These are phyloP conservation scores for Arge pagana DNA, from an alignment of 2,888 invertebrate genomes.

Conservation along the genomic window DNA sequence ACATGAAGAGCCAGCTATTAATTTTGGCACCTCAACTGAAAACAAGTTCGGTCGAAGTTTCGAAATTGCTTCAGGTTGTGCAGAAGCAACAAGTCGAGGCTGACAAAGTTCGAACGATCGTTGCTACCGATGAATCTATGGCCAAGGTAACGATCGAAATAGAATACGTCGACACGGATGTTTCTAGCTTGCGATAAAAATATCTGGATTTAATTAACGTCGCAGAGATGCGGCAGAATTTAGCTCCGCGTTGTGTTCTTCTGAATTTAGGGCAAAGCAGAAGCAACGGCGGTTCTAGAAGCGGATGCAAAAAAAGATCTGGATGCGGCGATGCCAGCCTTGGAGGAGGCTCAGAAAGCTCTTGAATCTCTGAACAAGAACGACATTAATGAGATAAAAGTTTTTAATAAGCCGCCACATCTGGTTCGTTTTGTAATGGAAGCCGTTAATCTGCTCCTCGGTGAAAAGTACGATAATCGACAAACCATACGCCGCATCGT, in stretches of 20 bases:
- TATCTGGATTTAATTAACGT: too few relatives aligned
- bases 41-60: slow-evolving; percentile 75
- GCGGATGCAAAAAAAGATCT: slow-evolving; percentile 85
- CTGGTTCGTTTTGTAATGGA: slow-evolving; percentile 91
- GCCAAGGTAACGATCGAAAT: slow-evolving; percentile 69
- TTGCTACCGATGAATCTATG: slow-evolving; percentile 80
- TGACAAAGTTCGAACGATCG: slow-evolving; percentile 78
- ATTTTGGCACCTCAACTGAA: slow-evolving; percentile 82
- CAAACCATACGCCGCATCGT: background rate
- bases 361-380: slow-evolving; percentile 84
- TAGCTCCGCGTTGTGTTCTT: too few relatives aligned
- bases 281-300: slow-evolving; percentile 80
- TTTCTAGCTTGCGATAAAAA: too few relatives aligned
- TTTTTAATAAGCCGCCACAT: slow-evolving; percentile 85
- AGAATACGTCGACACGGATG: too few relatives aligned
- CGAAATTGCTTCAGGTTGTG: slow-evolving; percentile 74
- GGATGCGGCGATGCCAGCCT: slow-evolving; percentile 83
- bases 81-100: slow-evolving; percentile 81
- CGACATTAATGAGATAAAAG: slow-evolving; percentile 88
- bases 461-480: slow-evolving; percentile 70
- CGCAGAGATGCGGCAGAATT: too few relatives aligned
- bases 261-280: slow-evolving; percentile 79
- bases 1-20: slow-evolving; percentile 83
- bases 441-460: slow-evolving; percentile 82
- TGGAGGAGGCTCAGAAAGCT: slow-evolving; percentile 83